Base-by-base conservation (phyloP, 2,888 invertebrate species). In the Spisula subtruncata region DNA sequence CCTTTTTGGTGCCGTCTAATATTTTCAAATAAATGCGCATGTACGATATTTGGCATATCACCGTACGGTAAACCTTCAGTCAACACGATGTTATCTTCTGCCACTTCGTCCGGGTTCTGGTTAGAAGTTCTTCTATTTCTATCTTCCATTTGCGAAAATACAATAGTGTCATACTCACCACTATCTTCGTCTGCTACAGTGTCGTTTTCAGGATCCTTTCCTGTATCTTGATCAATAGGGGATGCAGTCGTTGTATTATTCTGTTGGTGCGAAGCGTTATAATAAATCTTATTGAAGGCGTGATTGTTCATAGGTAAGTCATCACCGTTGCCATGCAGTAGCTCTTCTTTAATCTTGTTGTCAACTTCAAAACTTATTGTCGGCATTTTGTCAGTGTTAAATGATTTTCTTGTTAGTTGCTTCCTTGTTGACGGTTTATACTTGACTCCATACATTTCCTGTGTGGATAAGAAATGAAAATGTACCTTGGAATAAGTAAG, bases 401-500 rank as follows among this genome's bases (percentile, higher is more conserved):
- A 48, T 16, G 85, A 79, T 25, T 18, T 75, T 79, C 35, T 29
- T 1, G 51, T 29, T 54, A 71, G 56, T n/a, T 75, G 29, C 48
- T 83, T 87, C 56, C 83, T 87, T 1, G 87, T 79, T 10, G 87
- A 71, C 35, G 87, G 87, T 51, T 83, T 83, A 29, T 87, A 87
- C 32, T 51, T 79, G 1, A 79, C 87, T 0, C 87, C 87, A 79
- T 54, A 87, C 87, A 87, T 87, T 79, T 83, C 87, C 87, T 87
- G 25, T 81, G 6, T 0, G 79, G 54, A 14, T 10, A 79, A 75
- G 6, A 32, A 29, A 71, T 83, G 2, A 48, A 81, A 25, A 8
- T 4, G 2, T 25, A 25, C 25, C 60, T 25, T 25, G 1, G 25
- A 60, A 60, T 60, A 20, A 60, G 10, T 25, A n/a, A 60, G 20